phyloP scores from a whole-genome alignment of 2,888 invertebrate genomes.

The Pandemis corylana region DNA sequence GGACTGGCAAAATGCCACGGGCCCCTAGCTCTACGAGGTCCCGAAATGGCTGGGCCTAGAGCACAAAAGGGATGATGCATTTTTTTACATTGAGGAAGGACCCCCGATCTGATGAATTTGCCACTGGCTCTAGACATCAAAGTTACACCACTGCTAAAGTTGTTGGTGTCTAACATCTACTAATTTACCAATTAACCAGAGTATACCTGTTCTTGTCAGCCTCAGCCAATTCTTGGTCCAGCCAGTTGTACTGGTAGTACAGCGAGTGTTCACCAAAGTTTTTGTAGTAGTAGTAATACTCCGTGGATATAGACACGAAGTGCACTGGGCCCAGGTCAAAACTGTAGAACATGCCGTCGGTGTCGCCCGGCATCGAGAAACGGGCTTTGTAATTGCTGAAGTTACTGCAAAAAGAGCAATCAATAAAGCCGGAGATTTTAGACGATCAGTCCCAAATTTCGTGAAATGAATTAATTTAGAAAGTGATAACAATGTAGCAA shows the following conservation, averaged over 20 bases:
- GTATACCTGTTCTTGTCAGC: constrained; percentile 90
- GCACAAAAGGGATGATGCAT: too few species aligned
- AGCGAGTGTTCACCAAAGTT: constrained; percentile 93
- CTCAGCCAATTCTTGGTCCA: constrained; percentile 90
- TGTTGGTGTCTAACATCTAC: neutral
- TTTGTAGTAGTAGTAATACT: constrained; percentile 95
- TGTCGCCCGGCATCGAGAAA: constrained; percentile 94
- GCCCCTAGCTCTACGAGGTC: too few species aligned
- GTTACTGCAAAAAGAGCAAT: constrained; percentile 86
- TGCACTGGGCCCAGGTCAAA: constrained; percentile 96
- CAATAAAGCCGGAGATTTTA: too few species aligned
- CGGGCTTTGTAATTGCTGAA: constrained; percentile 97
- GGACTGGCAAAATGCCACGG: too few species aligned
- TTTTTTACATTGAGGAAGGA: too few species aligned
- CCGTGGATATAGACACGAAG: constrained; percentile 96
- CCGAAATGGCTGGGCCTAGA: too few species aligned
- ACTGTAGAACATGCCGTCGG: constrained; percentile 91
- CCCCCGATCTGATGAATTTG: too few species aligned
- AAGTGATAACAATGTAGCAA: too few species aligned
- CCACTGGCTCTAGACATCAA: too few species aligned
- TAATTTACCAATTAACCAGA: neutral
- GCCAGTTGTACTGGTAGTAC: constrained; percentile 93
- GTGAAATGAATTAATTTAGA: too few species aligned
- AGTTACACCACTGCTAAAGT: too few species aligned
- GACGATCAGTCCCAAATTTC: too few species aligned